phyloP scores from a whole-genome alignment of 64 coral and sea anemone species.

The Porites australiensis region DNA sequence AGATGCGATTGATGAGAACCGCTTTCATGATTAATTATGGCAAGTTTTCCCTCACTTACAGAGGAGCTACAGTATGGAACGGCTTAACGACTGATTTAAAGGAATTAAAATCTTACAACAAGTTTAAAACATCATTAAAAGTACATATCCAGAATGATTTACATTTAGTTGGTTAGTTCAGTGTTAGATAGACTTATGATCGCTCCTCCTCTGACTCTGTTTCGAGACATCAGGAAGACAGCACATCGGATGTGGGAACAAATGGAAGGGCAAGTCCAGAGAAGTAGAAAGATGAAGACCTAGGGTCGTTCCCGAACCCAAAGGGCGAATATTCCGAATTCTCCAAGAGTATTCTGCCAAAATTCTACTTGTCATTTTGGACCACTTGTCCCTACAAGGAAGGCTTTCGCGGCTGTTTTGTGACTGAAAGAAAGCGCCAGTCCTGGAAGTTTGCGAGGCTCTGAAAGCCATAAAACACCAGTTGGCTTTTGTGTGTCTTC shows the following conservation, averaged over 20 bases:
- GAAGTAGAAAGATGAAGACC: conserved; percentile 53
- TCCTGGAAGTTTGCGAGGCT: conserved; percentile 52
- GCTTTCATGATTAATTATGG: no score
- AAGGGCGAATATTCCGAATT: conserved; percentile 59
- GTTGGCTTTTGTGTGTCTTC: conserved; percentile 56
- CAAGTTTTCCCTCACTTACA: no score
- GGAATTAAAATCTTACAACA: no score
- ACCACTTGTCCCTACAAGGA: conserved; percentile 6
- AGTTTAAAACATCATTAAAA: no score
- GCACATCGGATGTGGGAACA: conserved; percentile 39
- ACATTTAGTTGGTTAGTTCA: no score
- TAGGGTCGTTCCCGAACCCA: conserved; percentile 54
- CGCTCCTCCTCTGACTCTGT: no score
- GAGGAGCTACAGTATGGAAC: no score
- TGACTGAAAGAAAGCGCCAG: conserved; percentile 48
- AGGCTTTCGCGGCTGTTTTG: conserved; percentile 5
- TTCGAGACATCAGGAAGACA: no score
- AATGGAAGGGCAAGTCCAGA: conserved; percentile 46
- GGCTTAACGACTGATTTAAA: no score
- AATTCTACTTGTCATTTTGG: conserved; percentile 20
- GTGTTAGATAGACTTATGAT: no score
- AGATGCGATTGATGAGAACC: no score
- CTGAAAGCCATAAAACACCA: conserved; percentile 52
- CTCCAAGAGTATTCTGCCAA: conserved; percentile 29
- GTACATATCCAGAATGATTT: no score